phyloP scores from a whole-genome alignment of 2,888 invertebrate genomes.

The Drosophila falleni region DNA sequence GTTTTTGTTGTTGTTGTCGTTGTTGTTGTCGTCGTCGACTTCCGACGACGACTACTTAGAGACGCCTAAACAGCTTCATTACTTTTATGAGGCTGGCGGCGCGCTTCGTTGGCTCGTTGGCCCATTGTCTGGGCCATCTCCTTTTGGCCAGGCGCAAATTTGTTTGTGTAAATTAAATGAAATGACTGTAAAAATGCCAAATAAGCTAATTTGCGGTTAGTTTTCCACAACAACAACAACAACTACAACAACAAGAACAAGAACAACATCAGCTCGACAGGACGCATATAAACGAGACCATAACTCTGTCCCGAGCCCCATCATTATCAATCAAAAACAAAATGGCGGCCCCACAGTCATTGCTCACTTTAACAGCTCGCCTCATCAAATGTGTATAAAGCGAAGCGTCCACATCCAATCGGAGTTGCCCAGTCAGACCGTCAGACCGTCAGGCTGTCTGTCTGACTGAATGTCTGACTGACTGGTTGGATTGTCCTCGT shows the following conservation, averaged over 20 bases:
- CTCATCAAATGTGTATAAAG: conserved; percentile 59
- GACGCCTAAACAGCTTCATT: conserved; percentile 82
- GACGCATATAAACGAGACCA: conserved; percentile 30
- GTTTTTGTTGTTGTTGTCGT: conserved; percentile 7
- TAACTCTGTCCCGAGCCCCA: conserved; percentile 44
- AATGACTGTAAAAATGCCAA: conserved; percentile 81
- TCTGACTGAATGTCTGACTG: background rate
- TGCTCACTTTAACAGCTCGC: conserved; percentile 59
- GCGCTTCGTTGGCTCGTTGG: conserved; percentile 73
- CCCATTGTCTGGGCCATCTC: conserved; percentile 67
- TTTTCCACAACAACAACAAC: conserved; percentile 48
- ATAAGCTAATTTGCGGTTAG: conserved; percentile 81
- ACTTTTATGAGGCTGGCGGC: conserved; percentile 80
- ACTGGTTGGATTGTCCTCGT: conserved; percentile 30
- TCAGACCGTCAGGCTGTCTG: background rate
- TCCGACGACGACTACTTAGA: conserved; percentile 79
- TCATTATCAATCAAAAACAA: conserved; percentile 72
- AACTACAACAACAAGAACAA: conserved; percentile 1
- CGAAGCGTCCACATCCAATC: conserved; percentile 34
- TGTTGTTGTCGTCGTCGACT: conserved; percentile 50
- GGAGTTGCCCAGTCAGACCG: conserved; percentile 13
- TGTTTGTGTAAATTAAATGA: conserved; percentile 81
- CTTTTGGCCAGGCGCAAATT: conserved; percentile 78
- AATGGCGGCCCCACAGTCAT: conserved; percentile 48
- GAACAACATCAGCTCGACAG: background rate